These are phyloP conservation scores for western clawed frog (Xenopus tropicalis) DNA, from an alignment of 2,113 vertebrate species.

Conservation along the genomic window DNA sequence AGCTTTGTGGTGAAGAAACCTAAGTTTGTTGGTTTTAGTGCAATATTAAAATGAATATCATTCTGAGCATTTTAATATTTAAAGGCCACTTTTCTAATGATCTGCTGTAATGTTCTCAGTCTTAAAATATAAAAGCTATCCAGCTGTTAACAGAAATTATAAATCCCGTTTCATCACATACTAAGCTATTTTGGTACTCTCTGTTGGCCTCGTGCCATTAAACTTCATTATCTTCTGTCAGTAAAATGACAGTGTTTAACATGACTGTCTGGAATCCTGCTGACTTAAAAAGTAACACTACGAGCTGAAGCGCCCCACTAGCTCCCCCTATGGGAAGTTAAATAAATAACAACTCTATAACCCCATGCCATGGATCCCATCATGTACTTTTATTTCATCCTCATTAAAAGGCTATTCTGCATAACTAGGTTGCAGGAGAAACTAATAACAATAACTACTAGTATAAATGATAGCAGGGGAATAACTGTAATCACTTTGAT, in stretches of 20 bases:
- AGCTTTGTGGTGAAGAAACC: too few species aligned
- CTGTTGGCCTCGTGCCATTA: constrained; percentile 12
- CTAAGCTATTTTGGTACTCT: constrained; percentile 12
- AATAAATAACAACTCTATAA: too few species aligned
- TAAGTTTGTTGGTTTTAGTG: too few species aligned
- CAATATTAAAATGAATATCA: too few species aligned
- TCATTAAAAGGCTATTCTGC: too few species aligned
- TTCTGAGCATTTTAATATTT: neutral
- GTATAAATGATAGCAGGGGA: too few species aligned
- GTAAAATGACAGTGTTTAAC: constrained; percentile 8
- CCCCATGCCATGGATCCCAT: too few species aligned
- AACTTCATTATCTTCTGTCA: constrained; percentile 22
- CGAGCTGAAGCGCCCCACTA: neutral
- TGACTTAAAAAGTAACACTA: neutral
- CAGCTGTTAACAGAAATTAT: constrained; percentile 22
- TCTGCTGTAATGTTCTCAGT: neutral
- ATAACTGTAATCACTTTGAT: too few species aligned
- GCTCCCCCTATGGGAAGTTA: too few species aligned
- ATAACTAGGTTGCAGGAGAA: too few species aligned
- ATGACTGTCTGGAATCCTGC: neutral
- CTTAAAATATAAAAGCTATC: constrained; percentile 9
- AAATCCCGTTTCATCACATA: neutral
- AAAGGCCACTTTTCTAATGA: constrained; percentile 1
- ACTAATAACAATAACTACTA: too few species aligned
- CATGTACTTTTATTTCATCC: too few species aligned